These are phyloP conservation scores for Crypturellus undulatus DNA, from an alignment of 2,113 vertebrate genomes.

Conservation along the genomic window DNA sequence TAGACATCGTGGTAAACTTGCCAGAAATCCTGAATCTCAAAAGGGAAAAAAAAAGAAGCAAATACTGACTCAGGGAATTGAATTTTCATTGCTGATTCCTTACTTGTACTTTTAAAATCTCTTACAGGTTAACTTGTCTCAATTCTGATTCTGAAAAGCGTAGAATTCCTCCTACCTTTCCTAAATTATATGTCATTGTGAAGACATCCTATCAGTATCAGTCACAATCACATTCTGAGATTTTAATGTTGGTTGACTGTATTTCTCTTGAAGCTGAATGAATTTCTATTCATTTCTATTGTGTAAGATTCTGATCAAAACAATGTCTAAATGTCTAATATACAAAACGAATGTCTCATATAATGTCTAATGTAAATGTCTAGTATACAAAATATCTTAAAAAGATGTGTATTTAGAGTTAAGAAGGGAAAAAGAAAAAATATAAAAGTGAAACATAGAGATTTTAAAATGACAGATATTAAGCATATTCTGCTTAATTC, in stretches of 20 bases:
- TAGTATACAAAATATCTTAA: neutral
- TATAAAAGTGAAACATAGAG: neutral
- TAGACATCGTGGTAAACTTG: neutral
- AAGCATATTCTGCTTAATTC: too few relatives aligned
- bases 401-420: neutral
- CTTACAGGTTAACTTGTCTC: neutral
- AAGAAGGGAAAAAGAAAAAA: neutral
- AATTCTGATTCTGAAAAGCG: neutral
- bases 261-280: neutral
- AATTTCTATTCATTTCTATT: neutral
- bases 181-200: neutral
- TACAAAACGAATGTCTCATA: neutral
- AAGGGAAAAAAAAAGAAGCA: neutral
- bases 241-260: neutral
- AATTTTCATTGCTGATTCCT: neutral
- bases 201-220: neutral
- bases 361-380: neutral
- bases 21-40: neutral
- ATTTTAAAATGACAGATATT: neutral
- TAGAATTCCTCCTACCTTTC: neutral
- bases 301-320: neutral
- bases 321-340: neutral
- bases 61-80: neutral
- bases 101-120: neutral
- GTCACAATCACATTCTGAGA: neutral